Conservation (phyloP, 2,113 vertebrate genomes). For the Heliornis fulica region DNA sequence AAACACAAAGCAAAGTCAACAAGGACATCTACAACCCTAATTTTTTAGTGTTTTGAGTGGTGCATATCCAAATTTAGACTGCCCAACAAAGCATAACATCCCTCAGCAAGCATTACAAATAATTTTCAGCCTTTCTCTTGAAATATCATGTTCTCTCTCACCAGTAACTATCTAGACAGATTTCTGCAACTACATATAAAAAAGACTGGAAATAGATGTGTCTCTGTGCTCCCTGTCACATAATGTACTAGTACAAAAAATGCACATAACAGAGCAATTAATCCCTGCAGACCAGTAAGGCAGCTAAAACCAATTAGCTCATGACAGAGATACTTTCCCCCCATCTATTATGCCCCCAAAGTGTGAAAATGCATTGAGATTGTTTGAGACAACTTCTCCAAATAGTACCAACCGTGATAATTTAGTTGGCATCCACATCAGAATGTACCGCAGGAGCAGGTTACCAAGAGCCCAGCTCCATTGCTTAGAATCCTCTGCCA, state of each 20-base stretch:
- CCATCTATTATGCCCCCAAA: not conserved
- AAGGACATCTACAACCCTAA: not conserved
- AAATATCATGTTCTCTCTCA: not conserved
- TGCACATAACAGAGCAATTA: not conserved
- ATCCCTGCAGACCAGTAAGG: not conserved
- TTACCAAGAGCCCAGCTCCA: not conserved
- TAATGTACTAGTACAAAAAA: not conserved
- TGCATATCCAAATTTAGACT: not conserved
- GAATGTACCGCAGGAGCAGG: not conserved
- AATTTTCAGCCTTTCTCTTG: not conserved
- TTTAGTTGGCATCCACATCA: not conserved
- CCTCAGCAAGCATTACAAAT: not conserved
- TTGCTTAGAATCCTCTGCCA: not conserved
- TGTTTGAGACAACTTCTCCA: not conserved
- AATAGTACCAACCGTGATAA: not conserved
- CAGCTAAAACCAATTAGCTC: not conserved
- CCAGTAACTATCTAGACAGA: not conserved
- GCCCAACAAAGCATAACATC: not conserved
- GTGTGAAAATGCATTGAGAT: not conserved
- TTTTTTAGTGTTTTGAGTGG: not conserved
- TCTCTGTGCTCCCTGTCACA: not conserved
- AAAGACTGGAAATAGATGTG: not conserved
- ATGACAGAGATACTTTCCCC: fast-evolving
- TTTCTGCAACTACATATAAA: not conserved
- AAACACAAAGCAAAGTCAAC: not conserved